These are phyloP conservation scores for Platyrinchus mystaceus DNA, from an alignment of 2,797 vertebrate genomes.

Conservation along the genomic window DNA sequence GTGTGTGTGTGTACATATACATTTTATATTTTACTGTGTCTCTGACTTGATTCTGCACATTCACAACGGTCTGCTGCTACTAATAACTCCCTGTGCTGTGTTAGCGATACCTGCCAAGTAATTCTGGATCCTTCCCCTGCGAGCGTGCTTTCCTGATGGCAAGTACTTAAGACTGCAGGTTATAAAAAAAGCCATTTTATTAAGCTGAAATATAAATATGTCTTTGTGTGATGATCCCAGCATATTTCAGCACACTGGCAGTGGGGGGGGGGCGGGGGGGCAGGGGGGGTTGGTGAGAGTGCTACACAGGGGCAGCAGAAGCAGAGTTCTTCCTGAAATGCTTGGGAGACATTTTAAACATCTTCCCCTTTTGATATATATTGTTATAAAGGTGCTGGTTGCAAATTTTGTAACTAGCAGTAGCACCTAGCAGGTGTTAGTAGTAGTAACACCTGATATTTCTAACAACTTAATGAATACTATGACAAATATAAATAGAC, in stretches of 20 bases:
- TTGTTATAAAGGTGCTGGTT: not conserved
- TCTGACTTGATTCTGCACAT: not conserved
- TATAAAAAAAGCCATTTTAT: not conserved
- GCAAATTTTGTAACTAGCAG: not conserved
- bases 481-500: not conserved
- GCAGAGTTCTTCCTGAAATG: not conserved
- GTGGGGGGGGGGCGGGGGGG: accelerated
- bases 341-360: not conserved
- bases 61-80: not conserved
- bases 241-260: not conserved
- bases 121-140: conserved; percentile 2
- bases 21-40: not conserved
- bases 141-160: not conserved
- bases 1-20: not conserved
- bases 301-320: not conserved
- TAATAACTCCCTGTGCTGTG: conserved; percentile 25
- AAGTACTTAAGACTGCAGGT: not conserved
- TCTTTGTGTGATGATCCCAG: not conserved
- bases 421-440: too few relatives aligned
- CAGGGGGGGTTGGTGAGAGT: too few relatives aligned
- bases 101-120: not conserved
- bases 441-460: not conserved
- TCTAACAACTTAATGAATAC: not conserved
- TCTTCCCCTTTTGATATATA: not conserved
- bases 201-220: not conserved